Conservation (phyloP, 2,888 invertebrate genomes). For the Plebejus argus region DNA sequence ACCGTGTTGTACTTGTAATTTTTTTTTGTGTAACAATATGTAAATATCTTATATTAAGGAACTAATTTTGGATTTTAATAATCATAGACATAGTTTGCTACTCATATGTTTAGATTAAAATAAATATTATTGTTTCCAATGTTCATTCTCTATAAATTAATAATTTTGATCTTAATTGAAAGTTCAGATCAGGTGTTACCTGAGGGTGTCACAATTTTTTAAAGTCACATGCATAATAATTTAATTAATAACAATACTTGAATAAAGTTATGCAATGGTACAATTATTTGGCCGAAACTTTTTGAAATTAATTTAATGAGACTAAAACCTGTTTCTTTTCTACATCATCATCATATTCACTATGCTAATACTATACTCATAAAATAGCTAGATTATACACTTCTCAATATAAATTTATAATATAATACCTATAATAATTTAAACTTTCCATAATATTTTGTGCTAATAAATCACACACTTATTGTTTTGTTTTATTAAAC, state of each 20-base stretch:
- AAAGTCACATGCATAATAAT: too few relatives aligned
- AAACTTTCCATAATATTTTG: not conserved
- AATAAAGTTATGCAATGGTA: not conserved
- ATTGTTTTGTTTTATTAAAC: not conserved
- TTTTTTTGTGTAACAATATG: too few relatives aligned
- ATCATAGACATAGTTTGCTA: not conserved
- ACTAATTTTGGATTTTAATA: not conserved
- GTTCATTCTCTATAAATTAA: not conserved
- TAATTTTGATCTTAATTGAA: not conserved
- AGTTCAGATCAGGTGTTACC: too few relatives aligned
- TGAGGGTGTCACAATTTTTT: too few relatives aligned
- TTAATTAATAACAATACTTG: too few relatives aligned
- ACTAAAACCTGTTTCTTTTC: not conserved
- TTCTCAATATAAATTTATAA: not conserved
- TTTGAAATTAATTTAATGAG: not conserved
- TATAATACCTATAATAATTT: not conserved
- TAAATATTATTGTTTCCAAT: not conserved
- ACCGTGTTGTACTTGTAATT: too few relatives aligned
- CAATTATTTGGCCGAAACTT: not conserved
- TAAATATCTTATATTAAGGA: too few relatives aligned
- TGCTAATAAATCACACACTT: constrained; percentile 5
- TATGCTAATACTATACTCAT: not conserved
- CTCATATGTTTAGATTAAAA: not conserved
- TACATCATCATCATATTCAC: not conserved
- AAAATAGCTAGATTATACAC: not conserved